Evolutionary conservation across 2,113 vertebrate genomes (phyloP).

Genomic region (Syngnathus scovelli): DNA sequence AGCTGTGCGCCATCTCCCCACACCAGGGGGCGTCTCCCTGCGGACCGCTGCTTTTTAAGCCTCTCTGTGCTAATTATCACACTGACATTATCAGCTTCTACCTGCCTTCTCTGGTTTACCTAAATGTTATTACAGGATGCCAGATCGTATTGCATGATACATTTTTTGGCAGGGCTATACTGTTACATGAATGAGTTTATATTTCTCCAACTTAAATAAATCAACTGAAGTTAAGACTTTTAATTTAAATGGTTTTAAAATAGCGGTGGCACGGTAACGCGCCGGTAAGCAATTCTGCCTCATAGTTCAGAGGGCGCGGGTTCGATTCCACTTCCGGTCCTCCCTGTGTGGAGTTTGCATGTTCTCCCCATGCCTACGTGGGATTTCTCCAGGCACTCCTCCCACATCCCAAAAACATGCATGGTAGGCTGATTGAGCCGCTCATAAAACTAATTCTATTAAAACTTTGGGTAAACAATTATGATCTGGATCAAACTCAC

Average conservation of each 20-base stretch:
- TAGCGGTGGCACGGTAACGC: background rate
- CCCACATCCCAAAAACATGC: too few relatives aligned
- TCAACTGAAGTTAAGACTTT: background rate
- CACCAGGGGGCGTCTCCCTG: constrained; percentile 65
- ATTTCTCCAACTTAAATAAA: background rate
- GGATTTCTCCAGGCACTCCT: too few relatives aligned
- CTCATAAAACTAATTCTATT: too few relatives aligned
- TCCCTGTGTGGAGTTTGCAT: too few relatives aligned
- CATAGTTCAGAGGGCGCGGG: too few relatives aligned
- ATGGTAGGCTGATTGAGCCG: too few relatives aligned
- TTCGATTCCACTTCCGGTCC: too few relatives aligned
- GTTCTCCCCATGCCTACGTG: too few relatives aligned
- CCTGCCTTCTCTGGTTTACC: constrained; percentile 45
- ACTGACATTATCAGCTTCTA: constrained; percentile 67
- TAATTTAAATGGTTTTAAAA: background rate
- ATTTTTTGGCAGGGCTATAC: background rate
- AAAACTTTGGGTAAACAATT: background rate
- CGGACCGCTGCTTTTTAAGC: constrained; percentile 62
- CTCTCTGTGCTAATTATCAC: constrained; percentile 67
- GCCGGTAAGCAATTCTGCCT: too few relatives aligned
- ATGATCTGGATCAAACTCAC: background rate
- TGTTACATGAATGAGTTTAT: background rate
- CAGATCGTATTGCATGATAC: constrained; percentile 16
- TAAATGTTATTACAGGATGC: constrained; percentile 30
- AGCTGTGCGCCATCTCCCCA: constrained; percentile 72